Evolutionary conservation across 2,113 vertebrate genomes (phyloP), one percentile per base, ranked within the genome.

Genomic region (Platysternon megacephalum): DNA sequence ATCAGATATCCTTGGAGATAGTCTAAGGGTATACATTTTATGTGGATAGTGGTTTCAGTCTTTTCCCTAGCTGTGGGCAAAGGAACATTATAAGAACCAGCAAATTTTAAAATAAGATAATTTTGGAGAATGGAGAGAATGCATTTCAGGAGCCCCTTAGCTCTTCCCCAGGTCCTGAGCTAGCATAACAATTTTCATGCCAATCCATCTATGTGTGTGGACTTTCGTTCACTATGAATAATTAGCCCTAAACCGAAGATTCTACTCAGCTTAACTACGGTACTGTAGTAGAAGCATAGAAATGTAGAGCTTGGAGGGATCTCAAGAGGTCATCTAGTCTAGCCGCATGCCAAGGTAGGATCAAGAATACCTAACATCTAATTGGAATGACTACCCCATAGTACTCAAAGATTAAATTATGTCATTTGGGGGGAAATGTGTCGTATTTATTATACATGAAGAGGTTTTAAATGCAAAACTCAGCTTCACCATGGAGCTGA

Each of bases 401-500:
- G 32, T 61, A 32, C 58, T 61, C 28, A 86, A 89, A 96, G 91
- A 95, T 53, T 94, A 96, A 88, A 90, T 87, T 78, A 55, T 93
- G 78, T 95, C 94, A 97, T 96, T 96, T 92, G 82, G 26, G 48
- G 2, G 39, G 93, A 91, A 80, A 26, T 74, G 78, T 89, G 58
- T 58, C 76, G 6, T 79, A 91, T 96, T 97, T 91, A 82, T 92
- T 88, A 92, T 53, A 89, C 5, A 52, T 93, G 84, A 93, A n/a
- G 93, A 84, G 86, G 95, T 49, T 95, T 94, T 89, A 94, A 95
- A 87, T 86, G n/a, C 90, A 95, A 87, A 96, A 28, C 87, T 90
- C 90, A 82, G 89, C 90, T 96, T 79, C 58, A 17, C 4, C n/a
- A 65, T 35, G 58, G 29, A 61, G 58, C 58, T 61, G 32, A 35